Percentiles rank a stretch among this genome's conserved stretches.
These are phyloP conservation scores for Turritopsis dohrnii DNA, from an alignment of 30 jellyfish, hydroid and myxozoan genomes.

Conservation along the genomic window DNA sequence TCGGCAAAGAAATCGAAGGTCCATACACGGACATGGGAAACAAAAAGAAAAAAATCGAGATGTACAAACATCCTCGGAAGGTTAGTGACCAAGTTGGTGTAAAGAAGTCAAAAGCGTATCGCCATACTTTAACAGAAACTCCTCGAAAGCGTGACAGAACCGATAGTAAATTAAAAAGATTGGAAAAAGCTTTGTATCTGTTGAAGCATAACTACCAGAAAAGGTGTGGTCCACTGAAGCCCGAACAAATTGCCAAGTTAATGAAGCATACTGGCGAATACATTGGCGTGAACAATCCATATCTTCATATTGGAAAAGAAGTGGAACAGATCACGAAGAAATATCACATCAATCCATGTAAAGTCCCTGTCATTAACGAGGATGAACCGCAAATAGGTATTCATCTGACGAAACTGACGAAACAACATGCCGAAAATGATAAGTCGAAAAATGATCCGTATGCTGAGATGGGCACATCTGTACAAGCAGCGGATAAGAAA, in stretches of 20 bases:
- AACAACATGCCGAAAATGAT: not conserved
- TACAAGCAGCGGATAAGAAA: not conserved
- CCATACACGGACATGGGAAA: conserved; percentile 16
- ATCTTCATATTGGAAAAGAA: conserved; percentile 3
- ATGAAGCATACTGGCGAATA: not conserved
- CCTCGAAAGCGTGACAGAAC: not conserved
- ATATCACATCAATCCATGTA: not conserved
- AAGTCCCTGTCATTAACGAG: not conserved
- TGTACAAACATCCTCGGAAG: not conserved
- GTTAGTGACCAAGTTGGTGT: not conserved
- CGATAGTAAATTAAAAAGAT: not conserved
- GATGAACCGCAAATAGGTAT: not conserved
- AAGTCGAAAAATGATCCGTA: conserved; percentile 26
- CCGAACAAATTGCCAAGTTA: not conserved
- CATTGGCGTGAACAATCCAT: conserved; percentile 8
- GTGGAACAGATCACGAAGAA: not conserved
- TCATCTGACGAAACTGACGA: not conserved
- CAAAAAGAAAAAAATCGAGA: not conserved
- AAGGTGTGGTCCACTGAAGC: not conserved
- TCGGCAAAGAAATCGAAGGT: conserved; percentile 34
- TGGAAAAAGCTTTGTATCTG: not conserved
- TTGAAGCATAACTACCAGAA: not conserved
- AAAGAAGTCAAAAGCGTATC: not conserved
- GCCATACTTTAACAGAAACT: not conserved
- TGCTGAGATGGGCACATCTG: conserved; percentile 44